Evolutionary conservation across 2,888 invertebrate species (phyloP), one percentile per base, ranked within the genome.

Genomic region (Smittia aterrima): DNA sequence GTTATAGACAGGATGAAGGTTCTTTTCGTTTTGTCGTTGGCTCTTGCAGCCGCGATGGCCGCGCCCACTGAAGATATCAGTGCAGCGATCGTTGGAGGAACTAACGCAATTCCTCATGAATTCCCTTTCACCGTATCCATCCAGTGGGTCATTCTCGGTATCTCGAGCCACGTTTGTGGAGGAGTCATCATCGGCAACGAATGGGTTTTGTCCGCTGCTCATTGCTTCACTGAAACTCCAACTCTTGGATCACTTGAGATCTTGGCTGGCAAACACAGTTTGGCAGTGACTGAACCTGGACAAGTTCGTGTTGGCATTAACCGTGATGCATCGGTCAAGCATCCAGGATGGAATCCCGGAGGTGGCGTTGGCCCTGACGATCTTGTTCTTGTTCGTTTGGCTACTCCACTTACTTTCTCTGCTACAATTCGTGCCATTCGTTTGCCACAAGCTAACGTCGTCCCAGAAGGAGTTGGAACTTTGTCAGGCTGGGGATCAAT

Each of bases 101-200:
- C 79, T 41, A 79, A 82, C 3, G 83, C 85, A 0, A 24, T n/a
- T 0, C 80, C 81, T 4, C 82, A 83, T 70, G 77, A 81, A 6
- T 84, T 83, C 4, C 85, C 85, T 0, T 84, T 83, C 77, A 84
- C 84, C 62, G 81, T 84, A 1, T 84, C 85, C 1, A 72, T 85
- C 67, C 77, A 79, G 76, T 78, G 78, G 76, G 64, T 74, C 1
- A 9, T 79, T 78, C 53, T 0, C 77, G 1, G 78, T 78, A n/a
- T 78, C 79, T 1, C 1, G 77, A 25, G 80, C 0, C 85, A 85
- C 77, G 77, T 79, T 20, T 85, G 86, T 70, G 85, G 84, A 16
- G 85, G 83, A 11, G 81, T 84, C 62, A 81, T 85, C 77, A 77
- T 86, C 72, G 75, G 27, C 76, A 78, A 80, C 38, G 76, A 79